Evolutionary conservation across 2,113 vertebrate species (phyloP).

Genomic region (Coryphaenoides rupestris): DNA sequence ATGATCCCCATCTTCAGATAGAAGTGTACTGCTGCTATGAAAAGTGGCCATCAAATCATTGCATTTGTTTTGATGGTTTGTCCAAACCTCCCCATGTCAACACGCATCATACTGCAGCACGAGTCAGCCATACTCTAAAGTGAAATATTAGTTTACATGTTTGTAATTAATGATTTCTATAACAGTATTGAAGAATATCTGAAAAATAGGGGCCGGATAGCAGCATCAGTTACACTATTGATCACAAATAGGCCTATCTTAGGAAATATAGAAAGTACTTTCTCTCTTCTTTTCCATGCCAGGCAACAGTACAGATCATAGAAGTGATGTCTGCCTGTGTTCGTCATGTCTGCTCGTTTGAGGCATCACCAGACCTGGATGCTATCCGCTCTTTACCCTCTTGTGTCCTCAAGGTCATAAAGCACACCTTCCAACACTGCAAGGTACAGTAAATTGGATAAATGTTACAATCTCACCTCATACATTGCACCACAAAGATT

Average conservation of each 20-base stretch:
- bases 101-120: too few species aligned
- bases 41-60: too few species aligned
- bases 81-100: too few species aligned
- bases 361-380: constrained; percentile 66
- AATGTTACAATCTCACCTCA: not conserved
- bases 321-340: constrained; percentile 78
- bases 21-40: too few species aligned
- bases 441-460: constrained; percentile 70
- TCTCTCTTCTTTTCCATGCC: constrained; percentile 12
- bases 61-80: too few species aligned
- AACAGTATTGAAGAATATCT: not conserved
- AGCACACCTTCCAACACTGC: constrained; percentile 85
- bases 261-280: not conserved
- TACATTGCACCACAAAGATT: too few species aligned
- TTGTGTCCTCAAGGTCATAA: constrained; percentile 81
- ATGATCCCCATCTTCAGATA: too few species aligned
- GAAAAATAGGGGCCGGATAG: too few species aligned
- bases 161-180: not conserved
- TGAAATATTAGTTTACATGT: too few species aligned
- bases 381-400: constrained; percentile 80
- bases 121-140: too few species aligned
- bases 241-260: too few species aligned
- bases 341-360: constrained; percentile 71
- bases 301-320: constrained; percentile 82
- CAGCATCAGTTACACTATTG: too few species aligned